Base-by-base conservation (phyloP, 92 coral and sea anemone genomes). In the Pocillopora meandrina region DNA sequence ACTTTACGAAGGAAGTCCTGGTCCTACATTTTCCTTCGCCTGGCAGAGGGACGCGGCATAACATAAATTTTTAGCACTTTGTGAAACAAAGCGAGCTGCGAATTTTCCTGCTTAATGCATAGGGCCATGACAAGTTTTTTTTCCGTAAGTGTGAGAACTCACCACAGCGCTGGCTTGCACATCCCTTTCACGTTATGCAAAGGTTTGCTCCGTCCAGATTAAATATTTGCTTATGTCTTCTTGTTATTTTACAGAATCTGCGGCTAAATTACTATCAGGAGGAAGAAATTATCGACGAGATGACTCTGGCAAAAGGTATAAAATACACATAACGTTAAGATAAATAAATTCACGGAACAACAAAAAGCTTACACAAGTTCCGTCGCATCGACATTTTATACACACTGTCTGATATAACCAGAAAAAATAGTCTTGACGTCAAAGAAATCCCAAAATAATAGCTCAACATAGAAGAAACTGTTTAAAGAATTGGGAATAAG, bases 211-310 rank as follows among this genome's bases (percentile, higher is more conserved):
- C 52, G 52, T 42, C 8, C 8, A 42, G 52, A 3, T 7, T 42
- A 42, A 0, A 3, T 42, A 42, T 3, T 58, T 60, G 20, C 21
- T 12, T n/a, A 9, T 79, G 21, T 33, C 15, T 11, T 11, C 59
- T 4, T 61, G 11, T 15, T 74, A 65, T 34, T 49, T 74, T 59
- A 12, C 68, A 91, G 95, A 91, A 91, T 82, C 73, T 89, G 49
- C 90, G 95, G 42, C 77, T 89, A 74, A 91, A 74, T 87, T 76
- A 81, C 67, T 91, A 84, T 76, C 87, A 85, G 72, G 92, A 85
- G 71, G 89, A 71, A 10, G 95, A 91, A 34, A 74, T 87, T 84
- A 91, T 91, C 17, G 95, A 89, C 62, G 95, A 91, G 57, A 72
- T 91, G 15, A 82, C 81, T 23, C 79, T 91, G 15, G 94, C 94